Percentiles rank a stretch among this genome's conserved stretches.
phyloP scores from a whole-genome alignment of 2,888 invertebrate species.

The Aethes cnicana region DNA sequence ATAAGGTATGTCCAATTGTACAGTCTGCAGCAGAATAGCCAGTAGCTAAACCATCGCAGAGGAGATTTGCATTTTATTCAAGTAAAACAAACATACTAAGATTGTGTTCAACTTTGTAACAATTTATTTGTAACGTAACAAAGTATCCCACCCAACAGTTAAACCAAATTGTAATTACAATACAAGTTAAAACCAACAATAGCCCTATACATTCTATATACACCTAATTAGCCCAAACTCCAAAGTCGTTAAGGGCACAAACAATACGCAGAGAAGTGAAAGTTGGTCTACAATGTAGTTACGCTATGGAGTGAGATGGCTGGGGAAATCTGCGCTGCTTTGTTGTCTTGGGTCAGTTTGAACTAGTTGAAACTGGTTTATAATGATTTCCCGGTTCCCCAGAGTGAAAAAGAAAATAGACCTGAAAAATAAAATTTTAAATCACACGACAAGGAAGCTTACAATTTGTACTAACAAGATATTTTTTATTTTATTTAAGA shows the following conservation, averaged over 20 bases:
- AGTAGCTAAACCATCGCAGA: too few species aligned
- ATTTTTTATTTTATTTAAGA: too few species aligned
- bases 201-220: neutral
- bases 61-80: too few species aligned
- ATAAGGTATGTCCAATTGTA: too few species aligned
- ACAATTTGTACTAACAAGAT: too few species aligned
- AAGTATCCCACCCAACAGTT: constrained; percentile 2
- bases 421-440: too few species aligned
- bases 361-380: neutral
- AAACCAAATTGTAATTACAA: constrained; percentile 18
- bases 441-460: too few species aligned
- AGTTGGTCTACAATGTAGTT: constrained; percentile 30
- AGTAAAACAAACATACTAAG: too few species aligned
- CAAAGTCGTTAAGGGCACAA: constrained; percentile 22
- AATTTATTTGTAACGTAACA: too few species aligned
- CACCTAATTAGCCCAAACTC: constrained; percentile 11
- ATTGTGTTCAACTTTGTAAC: too few species aligned
- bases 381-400: neutral
- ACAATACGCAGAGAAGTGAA: constrained; percentile 19
- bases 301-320: constrained; percentile 5
- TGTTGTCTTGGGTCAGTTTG: neutral
- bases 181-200: constrained; percentile 15
- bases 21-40: too few species aligned
- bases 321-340: constrained; percentile 15
- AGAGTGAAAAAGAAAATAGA: too few species aligned